A percentile compares a stretch with the other conserved stretches of the same genome.
phyloP scores from a whole-genome alignment of 2,888 invertebrate species.

The Cerastoderma edule region DNA sequence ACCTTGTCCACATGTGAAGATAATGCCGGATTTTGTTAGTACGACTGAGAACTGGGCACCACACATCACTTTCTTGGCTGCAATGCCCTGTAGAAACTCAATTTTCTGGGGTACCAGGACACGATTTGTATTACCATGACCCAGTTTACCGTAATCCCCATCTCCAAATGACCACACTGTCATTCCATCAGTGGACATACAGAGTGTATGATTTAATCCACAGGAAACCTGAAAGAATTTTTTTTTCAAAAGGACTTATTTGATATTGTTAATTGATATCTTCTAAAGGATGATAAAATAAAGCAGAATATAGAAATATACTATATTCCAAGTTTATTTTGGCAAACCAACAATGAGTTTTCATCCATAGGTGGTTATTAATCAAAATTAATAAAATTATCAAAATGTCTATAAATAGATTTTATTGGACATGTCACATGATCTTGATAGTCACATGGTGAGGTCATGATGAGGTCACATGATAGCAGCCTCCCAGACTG shows the following conservation, averaged over 20 bases:
- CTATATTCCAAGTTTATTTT: too few relatives aligned
- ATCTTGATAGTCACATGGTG: too few relatives aligned
- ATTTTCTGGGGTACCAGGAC: constrained; percentile 85
- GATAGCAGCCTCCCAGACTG: too few relatives aligned
- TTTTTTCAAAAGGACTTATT: background rate
- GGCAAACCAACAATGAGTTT: too few relatives aligned
- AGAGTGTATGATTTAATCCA: constrained; percentile 88
- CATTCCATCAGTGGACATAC: constrained; percentile 86
- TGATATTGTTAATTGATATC: background rate
- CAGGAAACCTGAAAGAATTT: constrained; percentile 85
- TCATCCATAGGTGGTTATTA: too few relatives aligned
- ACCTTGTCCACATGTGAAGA: constrained; percentile 87
- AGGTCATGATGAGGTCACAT: too few relatives aligned
- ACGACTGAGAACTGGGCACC: constrained; percentile 88
- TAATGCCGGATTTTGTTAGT: constrained; percentile 86
- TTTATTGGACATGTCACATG: too few relatives aligned
- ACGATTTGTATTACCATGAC: constrained; percentile 81
- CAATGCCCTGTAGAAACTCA: constrained; percentile 86
- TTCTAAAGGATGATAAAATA: too few relatives aligned
- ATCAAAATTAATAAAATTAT: too few relatives aligned
- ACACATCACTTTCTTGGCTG: constrained; percentile 87
- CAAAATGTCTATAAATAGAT: too few relatives aligned
- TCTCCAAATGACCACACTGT: constrained; percentile 88
- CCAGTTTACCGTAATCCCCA: constrained; percentile 88
- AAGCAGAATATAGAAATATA: too few relatives aligned